Base-by-base conservation (phyloP, 2,797 vertebrate genomes). In the Distichodus sexfasciatus region DNA sequence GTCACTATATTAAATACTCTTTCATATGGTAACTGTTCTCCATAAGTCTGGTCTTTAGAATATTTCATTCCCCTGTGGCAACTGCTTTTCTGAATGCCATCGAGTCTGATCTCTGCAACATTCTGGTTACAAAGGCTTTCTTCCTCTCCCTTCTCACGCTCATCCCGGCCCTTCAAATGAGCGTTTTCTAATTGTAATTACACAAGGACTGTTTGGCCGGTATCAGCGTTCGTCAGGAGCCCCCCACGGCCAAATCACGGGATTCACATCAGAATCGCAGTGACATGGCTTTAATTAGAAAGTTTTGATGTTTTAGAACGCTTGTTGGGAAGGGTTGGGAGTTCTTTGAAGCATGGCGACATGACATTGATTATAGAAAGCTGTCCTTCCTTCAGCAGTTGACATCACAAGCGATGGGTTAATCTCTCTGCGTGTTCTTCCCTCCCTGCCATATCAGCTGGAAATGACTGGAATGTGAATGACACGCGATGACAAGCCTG, bases 241-340 rank as follows among this genome's bases (percentile, higher is more conserved):
- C 83, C n/a, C 85, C 85, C 69, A 73, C 68, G 83, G 87, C 83
- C 76, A 76, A 82, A 86, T 88, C 79, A 81, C 67, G 23, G 48
- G 76, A 80, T 82, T 66, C 48, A 72, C 70, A 81, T 78, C 79
- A 69, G 79, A 85, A 89, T 89, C 60, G 81, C 76, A 74, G 73
- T 86, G 85, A 89, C 83, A 76, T 70, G 60, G 63, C 68, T 78
- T 83, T 89, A 87, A 89, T 87, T 87, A 79, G 76, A 87, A 88
- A 84, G 81, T 81, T 81, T 74, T 63, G 75, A 46, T 43, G 59
- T 61, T 66, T 74, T 82, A 72, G 77, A 75, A 80, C 79, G 64
- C 76, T 81, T 76, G 67, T 79, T 82, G 69, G 71, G 81, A 63
- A 66, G 76, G 77, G 55, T 65, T 58, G 55, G 4, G 17, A 58